These are phyloP conservation scores for Plestiodon gilberti DNA, from an alignment of 2,113 vertebrate species.

Conservation along the genomic window DNA sequence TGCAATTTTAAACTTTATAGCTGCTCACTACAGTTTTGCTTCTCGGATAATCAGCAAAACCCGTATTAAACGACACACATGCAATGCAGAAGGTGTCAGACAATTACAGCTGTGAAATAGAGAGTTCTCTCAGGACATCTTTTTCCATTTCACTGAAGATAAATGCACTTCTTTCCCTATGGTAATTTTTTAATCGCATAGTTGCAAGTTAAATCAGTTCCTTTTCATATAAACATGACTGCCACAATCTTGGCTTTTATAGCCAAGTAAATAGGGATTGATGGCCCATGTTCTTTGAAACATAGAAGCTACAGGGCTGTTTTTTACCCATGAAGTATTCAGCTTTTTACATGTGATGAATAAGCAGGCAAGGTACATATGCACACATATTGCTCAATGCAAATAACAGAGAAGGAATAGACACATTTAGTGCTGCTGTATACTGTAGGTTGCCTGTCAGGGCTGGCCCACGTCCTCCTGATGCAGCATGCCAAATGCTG, in stretches of 20 bases:
- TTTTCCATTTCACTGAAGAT: conserved; percentile 18
- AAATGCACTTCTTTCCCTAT: conserved; percentile 6
- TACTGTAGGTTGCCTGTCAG: no score
- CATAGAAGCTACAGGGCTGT: neutral
- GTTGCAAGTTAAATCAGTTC: conserved; percentile 14
- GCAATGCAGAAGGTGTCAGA: neutral
- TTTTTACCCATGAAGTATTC: conserved; percentile 2
- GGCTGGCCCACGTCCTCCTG: no score
- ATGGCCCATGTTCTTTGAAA: neutral
- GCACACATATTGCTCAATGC: conserved; percentile 24
- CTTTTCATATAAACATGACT: conserved; percentile 38
- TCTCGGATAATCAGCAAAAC: conserved; percentile 12
- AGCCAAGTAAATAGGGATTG: conserved; percentile 35
- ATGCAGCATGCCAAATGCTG: no score
- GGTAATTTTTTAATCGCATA: conserved; percentile 18
- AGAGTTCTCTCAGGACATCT: conserved; percentile 40
- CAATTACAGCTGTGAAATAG: neutral
- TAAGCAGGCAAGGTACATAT: neutral
- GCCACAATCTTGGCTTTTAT: conserved; percentile 38
- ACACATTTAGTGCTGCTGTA: neutral
- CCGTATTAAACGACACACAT: conserved; percentile 14
- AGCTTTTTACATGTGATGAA: conserved; percentile 32
- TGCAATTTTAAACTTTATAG: neutral
- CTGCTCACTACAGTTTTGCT: neutral
- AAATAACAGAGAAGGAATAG: neutral